Percentiles rank a stretch among this genome's conserved stretches.
These are phyloP conservation scores for Aphodius granarius DNA, from an alignment of 2,888 invertebrate species.

Conservation along the genomic window DNA sequence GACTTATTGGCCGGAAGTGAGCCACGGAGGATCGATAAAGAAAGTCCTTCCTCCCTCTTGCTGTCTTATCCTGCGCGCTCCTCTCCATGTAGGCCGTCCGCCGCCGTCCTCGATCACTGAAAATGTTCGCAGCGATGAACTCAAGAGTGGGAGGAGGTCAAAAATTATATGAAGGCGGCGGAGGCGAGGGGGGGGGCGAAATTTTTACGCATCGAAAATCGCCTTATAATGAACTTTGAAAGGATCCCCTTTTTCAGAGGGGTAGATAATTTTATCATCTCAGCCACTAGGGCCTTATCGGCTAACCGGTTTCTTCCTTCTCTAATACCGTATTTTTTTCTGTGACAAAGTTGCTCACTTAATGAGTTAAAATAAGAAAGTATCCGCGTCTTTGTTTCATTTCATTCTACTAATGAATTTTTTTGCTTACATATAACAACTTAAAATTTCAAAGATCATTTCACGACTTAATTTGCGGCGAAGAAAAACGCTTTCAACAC, in stretches of 20 bases:
- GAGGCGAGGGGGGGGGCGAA: neutral
- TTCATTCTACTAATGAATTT: too few relatives aligned
- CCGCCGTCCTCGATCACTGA: neutral
- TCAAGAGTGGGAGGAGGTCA: neutral
- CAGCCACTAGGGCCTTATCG: neutral
- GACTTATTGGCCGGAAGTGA: constrained; percentile 55
- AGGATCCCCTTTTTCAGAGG: neutral
- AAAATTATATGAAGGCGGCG: neutral
- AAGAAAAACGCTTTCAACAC: neutral
- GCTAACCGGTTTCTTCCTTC: neutral
- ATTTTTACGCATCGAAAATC: neutral
- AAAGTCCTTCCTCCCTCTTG: constrained; percentile 24
- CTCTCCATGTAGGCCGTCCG: neutral
- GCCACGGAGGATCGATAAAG: constrained; percentile 48
- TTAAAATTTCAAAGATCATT: too few relatives aligned
- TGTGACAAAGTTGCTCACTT: neutral
- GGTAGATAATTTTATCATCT: neutral
- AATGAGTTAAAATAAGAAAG: too few relatives aligned
- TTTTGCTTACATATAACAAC: too few relatives aligned
- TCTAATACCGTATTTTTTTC: neutral
- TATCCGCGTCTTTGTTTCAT: too few relatives aligned
- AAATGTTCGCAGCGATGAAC: neutral
- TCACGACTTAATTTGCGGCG: neutral
- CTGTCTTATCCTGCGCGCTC: neutral
- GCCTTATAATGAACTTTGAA: neutral